Evolutionary conservation across 2,888 invertebrate genomes (phyloP).

Genomic region (Phania funesta): DNA sequence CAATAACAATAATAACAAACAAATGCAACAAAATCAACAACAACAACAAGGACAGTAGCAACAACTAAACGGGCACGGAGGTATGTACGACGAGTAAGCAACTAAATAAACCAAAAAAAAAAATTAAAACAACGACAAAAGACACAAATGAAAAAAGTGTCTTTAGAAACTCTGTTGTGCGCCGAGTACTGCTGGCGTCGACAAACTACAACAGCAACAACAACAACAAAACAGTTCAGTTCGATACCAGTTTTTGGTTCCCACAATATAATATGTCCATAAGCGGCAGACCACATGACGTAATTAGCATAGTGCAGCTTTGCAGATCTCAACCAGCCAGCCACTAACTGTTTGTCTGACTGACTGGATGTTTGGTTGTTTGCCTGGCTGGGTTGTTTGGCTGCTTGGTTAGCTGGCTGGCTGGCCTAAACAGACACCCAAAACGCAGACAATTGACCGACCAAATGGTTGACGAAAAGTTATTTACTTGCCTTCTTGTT

Average conservation of each 20-base stretch:
- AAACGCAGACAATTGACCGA: slow-evolving; percentile 58
- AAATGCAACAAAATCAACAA: slow-evolving; percentile 62
- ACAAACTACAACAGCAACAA: slow-evolving; percentile 69
- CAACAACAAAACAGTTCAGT: slow-evolving; percentile 65
- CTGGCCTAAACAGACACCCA: slow-evolving; percentile 54
- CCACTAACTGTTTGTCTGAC: slow-evolving; percentile 48
- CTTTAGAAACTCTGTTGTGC: slow-evolving; percentile 60
- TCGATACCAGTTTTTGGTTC: slow-evolving; percentile 79
- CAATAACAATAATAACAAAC: slow-evolving; percentile 57
- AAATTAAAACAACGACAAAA: not conserved
- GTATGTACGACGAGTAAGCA: slow-evolving; percentile 33
- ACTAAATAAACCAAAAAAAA: slow-evolving; percentile 29
- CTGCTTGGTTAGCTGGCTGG: not conserved
- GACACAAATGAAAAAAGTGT: slow-evolving; percentile 38
- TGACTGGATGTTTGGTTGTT: slow-evolving; percentile 5
- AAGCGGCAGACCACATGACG: slow-evolving; percentile 78
- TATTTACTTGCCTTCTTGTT: slow-evolving; percentile 60
- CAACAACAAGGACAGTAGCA: slow-evolving; percentile 71
- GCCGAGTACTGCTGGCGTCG: slow-evolving; percentile 64
- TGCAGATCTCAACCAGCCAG: slow-evolving; percentile 69
- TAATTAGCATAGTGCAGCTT: slow-evolving; percentile 79
- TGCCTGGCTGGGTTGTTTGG: slow-evolving; percentile 8
- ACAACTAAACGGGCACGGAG: slow-evolving; percentile 66
- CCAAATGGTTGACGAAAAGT: slow-evolving; percentile 67
- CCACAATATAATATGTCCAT: slow-evolving; percentile 79